Evolutionary conservation across 2,888 invertebrate species (phyloP).

Genomic region (Parapristionchus giblindavisi): DNA sequence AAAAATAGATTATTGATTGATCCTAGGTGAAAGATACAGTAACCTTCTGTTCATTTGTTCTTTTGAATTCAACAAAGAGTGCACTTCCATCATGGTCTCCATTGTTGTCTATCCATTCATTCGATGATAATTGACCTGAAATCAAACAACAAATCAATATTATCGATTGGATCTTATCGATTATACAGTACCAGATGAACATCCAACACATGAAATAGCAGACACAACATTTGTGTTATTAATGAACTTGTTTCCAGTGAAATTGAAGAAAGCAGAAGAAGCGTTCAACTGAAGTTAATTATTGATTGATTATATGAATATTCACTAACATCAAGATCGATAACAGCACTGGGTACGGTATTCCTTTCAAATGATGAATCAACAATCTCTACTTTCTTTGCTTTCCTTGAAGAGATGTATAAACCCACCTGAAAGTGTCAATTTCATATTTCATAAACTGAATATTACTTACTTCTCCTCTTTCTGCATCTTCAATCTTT

Average conservation of each 20-base stretch:
- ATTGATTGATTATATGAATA: neutral
- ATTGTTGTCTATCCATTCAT: conserved; percentile 22
- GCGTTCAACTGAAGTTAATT: neutral
- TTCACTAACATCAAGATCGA: conserved; percentile 11
- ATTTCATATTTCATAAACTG: neutral
- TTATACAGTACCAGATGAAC: neutral
- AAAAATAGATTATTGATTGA: neutral
- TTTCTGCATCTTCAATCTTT: conserved; percentile 28
- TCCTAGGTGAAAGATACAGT: neutral
- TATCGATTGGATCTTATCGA: neutral
- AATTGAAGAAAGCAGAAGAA: conserved; percentile 27
- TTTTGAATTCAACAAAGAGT: conserved; percentile 27
- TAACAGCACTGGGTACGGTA: conserved; percentile 17
- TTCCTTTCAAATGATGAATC: conserved; percentile 33
- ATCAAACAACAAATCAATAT: neutral
- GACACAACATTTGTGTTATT: conserved; percentile 16
- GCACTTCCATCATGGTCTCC: conserved; percentile 3
- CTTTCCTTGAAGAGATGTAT: neutral
- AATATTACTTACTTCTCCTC: conserved; percentile 12
- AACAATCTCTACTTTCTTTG: conserved; percentile 28
- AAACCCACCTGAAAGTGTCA: conserved; percentile 14
- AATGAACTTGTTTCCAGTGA: conserved; percentile 26
- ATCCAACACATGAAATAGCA: conserved; percentile 22
- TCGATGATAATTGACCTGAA: conserved; percentile 8
- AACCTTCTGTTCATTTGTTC: conserved; percentile 5